phyloP scores from a whole-genome alignment of 2,888 invertebrate genomes.

The Hirtodrosophila confusa region DNA sequence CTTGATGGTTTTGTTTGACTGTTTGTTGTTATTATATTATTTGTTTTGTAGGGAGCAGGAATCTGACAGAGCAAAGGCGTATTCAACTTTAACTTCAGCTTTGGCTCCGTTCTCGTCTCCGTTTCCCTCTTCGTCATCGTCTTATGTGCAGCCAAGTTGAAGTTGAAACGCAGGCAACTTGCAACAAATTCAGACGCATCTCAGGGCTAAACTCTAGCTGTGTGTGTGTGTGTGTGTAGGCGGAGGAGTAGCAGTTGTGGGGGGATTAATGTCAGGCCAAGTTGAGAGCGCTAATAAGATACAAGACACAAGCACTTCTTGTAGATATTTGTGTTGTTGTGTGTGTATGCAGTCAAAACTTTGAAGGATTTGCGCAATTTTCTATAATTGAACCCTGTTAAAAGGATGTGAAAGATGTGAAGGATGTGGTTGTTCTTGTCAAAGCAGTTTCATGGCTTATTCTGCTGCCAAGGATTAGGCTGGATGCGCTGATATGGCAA shows the following conservation, averaged over 20 bases:
- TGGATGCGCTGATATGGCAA: constrained; percentile 32
- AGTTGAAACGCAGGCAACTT: constrained; percentile 57
- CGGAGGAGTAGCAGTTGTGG: constrained; percentile 18
- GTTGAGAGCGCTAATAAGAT: constrained; percentile 72
- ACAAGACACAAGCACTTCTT: constrained; percentile 45
- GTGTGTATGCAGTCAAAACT: constrained; percentile 47
- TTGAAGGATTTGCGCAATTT: constrained; percentile 75
- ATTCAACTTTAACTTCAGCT: constrained; percentile 32
- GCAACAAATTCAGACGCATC: constrained; percentile 41
- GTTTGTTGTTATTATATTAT: constrained; percentile 38
- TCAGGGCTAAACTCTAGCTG: constrained; percentile 15
- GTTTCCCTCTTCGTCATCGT: constrained; percentile 35
- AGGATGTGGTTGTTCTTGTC: constrained; percentile 41
- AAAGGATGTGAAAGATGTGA: constrained; percentile 2
- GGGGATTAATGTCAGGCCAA: constrained; percentile 70
- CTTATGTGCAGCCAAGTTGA: constrained; percentile 71
- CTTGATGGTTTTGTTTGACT: constrained; percentile 7
- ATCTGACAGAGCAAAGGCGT: constrained; percentile 39
- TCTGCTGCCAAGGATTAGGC: constrained; percentile 35
- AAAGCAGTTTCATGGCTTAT: constrained; percentile 51
- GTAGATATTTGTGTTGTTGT: constrained; percentile 39
- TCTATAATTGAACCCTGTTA: constrained; percentile 63
- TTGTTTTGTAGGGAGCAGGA: constrained; percentile 6
- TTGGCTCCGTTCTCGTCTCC: constrained; percentile 26
- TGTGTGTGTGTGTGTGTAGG: constrained; percentile 5